phyloP scores from a whole-genome alignment of 2,888 invertebrate genomes.

The Lasioglossum villosulum region DNA sequence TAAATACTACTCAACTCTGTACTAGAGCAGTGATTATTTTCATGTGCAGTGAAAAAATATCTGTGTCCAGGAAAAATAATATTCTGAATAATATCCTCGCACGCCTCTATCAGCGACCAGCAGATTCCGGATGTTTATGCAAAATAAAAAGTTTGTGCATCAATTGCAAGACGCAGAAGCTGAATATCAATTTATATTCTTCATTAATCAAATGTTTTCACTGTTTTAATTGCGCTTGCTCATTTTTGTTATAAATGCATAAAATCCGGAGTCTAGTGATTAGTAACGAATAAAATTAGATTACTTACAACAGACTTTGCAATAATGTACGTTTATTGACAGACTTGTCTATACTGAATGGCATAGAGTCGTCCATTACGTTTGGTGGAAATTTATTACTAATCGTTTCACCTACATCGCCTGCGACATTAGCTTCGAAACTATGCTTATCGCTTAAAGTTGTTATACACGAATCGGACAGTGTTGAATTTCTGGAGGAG shows the following conservation, averaged over 20 bases:
- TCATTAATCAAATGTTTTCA: too few relatives aligned
- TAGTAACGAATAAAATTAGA: background rate
- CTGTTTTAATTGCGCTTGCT: too few relatives aligned
- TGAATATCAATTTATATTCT: too few relatives aligned
- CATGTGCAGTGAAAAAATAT: too few relatives aligned
- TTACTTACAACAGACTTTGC: conserved; percentile 58
- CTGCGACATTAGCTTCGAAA: conserved; percentile 29
- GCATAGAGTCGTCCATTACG: conserved; percentile 22
- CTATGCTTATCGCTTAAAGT: conserved; percentile 19
- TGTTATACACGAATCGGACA: conserved; percentile 7
- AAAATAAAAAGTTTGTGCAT: too few relatives aligned
- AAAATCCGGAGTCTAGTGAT: background rate
- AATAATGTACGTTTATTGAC: conserved; percentile 19
- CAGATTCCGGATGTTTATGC: background rate
- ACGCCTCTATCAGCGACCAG: background rate
- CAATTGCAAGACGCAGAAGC: too few relatives aligned
- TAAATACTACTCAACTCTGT: too few relatives aligned
- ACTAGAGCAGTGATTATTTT: too few relatives aligned
- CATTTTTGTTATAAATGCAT: too few relatives aligned
- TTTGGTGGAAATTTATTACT: conserved; percentile 25
- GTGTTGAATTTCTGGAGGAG: conserved; percentile 37
- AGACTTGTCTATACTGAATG: conserved; percentile 19
- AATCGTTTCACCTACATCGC: conserved; percentile 20
- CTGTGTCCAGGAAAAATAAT: too few relatives aligned
- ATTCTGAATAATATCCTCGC: background rate